Base-by-base conservation (phyloP, 2,113 vertebrate genomes). In the Glareola pratincola region DNA sequence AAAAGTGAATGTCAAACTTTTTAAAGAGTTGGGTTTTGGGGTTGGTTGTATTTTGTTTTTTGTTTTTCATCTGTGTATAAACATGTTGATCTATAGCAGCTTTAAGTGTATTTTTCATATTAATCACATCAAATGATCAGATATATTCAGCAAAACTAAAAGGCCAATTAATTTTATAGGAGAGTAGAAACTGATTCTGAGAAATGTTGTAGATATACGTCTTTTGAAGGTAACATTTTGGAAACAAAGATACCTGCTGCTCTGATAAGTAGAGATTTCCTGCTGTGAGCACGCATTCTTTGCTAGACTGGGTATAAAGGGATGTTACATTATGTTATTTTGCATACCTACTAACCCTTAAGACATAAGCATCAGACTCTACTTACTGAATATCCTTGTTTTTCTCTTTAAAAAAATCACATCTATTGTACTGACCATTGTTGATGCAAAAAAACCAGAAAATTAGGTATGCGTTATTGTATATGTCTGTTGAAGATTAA, bases 161-260 rank as follows among this genome's bases (percentile, higher is more conserved):
- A 81, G 34, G 12, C 15, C 10, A 77, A 85, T 80, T 77, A 72
- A 86, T 89, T 78, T 79, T 56, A 82, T 68, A 30, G 8, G 20
- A 78, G 7, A 71, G 21, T 24, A 80, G 14, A 64, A 84, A 76
- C 17, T 60, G 26, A 30, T 66, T 81, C 48, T 90, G 60, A 67
- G 36, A 64, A 59, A 23, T 62, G 13, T 26, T 92, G 93, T 36
- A 50, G 27, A 76, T 56, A 30, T 12, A 85, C 39, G 26, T 29
- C 43, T 79, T 91, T 94, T 5, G 3, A 91, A 82, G 12, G 37
- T n/a, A 96, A 51, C 36, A 45, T 84, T 97, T 67, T 90, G 68
- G 76, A 92, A 93, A 74, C 30, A 66, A 51, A 45, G 6, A 34
- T 41, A 83, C 34, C 57, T 92, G 64, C 34, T 93, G 67, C 45